A percentile compares a stretch with the other conserved stretches of the same genome.
Evolutionary conservation across 2,888 invertebrate species (phyloP).

Genomic region (Horisme vitalbata): DNA sequence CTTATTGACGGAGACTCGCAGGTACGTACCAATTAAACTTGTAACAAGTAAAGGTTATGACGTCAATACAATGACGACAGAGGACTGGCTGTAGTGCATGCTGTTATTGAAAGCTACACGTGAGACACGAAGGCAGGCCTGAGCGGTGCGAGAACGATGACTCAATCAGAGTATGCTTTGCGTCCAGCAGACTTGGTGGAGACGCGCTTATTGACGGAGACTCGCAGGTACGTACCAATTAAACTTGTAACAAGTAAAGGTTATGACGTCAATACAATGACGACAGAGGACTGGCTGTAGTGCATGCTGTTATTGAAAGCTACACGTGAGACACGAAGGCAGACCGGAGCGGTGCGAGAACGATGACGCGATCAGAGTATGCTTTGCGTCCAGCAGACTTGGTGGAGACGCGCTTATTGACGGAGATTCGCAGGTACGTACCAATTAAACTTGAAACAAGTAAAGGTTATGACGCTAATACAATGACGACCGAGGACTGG

Average conservation of each 20-base stretch:
- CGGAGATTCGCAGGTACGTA: slow-evolving; percentile 86
- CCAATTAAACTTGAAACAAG: not conserved
- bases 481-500: slow-evolving; percentile 94
- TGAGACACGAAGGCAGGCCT: slow-evolving; percentile 88
- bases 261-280: slow-evolving; percentile 91
- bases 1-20: slow-evolving; percentile 87
- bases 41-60: slow-evolving; percentile 69
- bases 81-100: slow-evolving; percentile 91
- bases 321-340: slow-evolving; percentile 89
- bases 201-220: slow-evolving; percentile 86
- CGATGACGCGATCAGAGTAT: slow-evolving; percentile 85
- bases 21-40: slow-evolving; percentile 63
- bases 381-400: slow-evolving; percentile 87
- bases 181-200: slow-evolving; percentile 88
- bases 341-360: slow-evolving; percentile 86
- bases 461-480: slow-evolving; percentile 89
- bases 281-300: slow-evolving; percentile 92
- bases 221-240: slow-evolving; percentile 82
- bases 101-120: slow-evolving; percentile 87
- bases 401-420: slow-evolving; percentile 88
- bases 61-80: slow-evolving; percentile 90
- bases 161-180: slow-evolving; percentile 87
- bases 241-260: not conserved
- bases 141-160: slow-evolving; percentile 86
- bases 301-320: slow-evolving; percentile 87